Conservation (phyloP, 2,888 invertebrate species). For the Cryptocheilus praepositus region DNA sequence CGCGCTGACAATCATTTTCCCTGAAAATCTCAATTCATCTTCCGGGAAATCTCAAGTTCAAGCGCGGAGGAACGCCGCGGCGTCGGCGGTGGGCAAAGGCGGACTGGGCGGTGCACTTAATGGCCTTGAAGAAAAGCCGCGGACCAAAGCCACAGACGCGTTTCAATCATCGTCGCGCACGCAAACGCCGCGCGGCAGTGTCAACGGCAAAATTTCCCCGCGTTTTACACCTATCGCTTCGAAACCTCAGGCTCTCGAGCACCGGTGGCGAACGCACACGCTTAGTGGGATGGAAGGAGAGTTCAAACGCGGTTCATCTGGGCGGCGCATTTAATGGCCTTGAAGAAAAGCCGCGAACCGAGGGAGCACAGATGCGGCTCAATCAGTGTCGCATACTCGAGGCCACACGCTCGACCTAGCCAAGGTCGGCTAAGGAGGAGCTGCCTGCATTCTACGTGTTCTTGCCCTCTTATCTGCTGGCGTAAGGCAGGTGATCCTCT, state of each 20-base stretch:
- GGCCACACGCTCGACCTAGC: conserved; percentile 70
- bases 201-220: no score
- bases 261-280: no score
- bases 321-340: conserved; percentile 38
- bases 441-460: conserved; percentile 72
- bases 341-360: conserved; percentile 41
- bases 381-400: conserved; percentile 66
- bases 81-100: no score
- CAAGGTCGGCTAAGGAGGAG: conserved; percentile 66
- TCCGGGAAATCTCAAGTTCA: no score
- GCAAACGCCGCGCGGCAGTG: conserved; percentile 31
- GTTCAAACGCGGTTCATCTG: conserved; percentile 5
- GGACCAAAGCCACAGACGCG: conserved; percentile 50
- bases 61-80: no score
- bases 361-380: conserved; percentile 61
- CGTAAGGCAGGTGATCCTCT: conserved; percentile 59
- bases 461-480: conserved; percentile 63
- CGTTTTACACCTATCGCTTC: background rate
- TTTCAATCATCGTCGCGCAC: conserved; percentile 68
- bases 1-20: no score
- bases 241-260: conserved; percentile 29
- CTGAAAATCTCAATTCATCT: no score
- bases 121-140: conserved; percentile 45
- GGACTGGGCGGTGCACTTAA: conserved; percentile 28
- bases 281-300: background rate